These are phyloP conservation scores for Agapetus fuscipes DNA, from an alignment of 2,888 invertebrate genomes.

Conservation along the genomic window DNA sequence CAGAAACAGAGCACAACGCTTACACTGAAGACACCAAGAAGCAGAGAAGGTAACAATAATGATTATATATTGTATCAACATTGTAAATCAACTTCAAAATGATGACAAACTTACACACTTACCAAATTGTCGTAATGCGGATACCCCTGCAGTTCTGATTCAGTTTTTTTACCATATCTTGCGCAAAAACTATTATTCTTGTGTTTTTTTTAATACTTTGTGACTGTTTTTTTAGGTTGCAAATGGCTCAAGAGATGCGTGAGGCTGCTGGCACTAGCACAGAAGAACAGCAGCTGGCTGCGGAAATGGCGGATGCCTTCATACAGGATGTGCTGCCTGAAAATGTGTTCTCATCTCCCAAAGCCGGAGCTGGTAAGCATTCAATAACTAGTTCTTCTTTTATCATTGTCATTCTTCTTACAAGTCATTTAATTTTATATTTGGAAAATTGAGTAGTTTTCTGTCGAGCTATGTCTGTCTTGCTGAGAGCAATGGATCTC, in stretches of 20 bases:
- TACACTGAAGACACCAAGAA: slow-evolving; percentile 96
- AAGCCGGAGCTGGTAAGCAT: slow-evolving; percentile 70
- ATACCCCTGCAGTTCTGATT: slow-evolving; percentile 22
- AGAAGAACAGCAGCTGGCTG: slow-evolving; percentile 90
- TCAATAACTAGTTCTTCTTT: background rate
- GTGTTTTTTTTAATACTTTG: background rate
- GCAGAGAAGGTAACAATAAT: slow-evolving; percentile 50
- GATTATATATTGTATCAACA: slow-evolving; percentile 1
- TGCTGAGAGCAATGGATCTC: no score
- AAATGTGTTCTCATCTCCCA: slow-evolving; percentile 88
- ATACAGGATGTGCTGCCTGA: slow-evolving; percentile 92
- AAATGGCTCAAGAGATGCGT: slow-evolving; percentile 98
- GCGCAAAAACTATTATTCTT: background rate
- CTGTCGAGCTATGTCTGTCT: background rate
- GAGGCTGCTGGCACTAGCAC: slow-evolving; percentile 83
- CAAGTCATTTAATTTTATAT: slow-evolving; percentile 44
- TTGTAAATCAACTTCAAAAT: slow-evolving; percentile 22
- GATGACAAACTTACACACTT: slow-evolving; percentile 37
- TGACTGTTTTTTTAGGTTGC: slow-evolving; percentile 47
- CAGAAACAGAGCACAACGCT: slow-evolving; percentile 97
- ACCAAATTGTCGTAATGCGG: slow-evolving; percentile 11
- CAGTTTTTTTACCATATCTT: background rate
- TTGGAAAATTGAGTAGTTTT: slow-evolving; percentile 25
- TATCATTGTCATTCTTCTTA: slow-evolving; percentile 22
- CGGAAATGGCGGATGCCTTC: slow-evolving; percentile 96